Evolutionary conservation across 2,113 vertebrate species (phyloP), one percentile per base, ranked within the genome.

Genomic region (Saiga tatarica): DNA sequence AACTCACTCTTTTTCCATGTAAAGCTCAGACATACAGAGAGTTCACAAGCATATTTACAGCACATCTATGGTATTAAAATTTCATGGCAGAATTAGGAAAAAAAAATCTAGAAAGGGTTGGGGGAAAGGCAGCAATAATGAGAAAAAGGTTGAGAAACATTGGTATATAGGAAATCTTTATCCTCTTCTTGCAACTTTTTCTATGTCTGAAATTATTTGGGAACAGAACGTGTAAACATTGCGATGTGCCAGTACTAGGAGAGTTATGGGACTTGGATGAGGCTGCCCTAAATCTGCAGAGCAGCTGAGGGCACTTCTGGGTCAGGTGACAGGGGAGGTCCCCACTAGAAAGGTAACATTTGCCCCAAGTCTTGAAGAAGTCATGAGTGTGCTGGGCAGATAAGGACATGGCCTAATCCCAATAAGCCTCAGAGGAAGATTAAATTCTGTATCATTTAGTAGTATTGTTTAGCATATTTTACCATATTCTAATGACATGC

Each of bases 401-500:
- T 98, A 98, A 98, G 93, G 89, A 95, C 33, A 62, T 1, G 9
- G 57, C 50, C 83, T 97, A 91, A 97, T 97, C 95, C 93, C 12
- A 59, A 93, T 28, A 83, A 94, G 62, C 86, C 71, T 89, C 47
- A 26, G 45, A 94, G 39, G 79, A 81, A 90, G 52, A 98, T 98
- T 97, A 97, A 98, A 97, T 85, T 97, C 79, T 86, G 5, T 59
- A 94, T 95, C 83, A 85, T 95, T 93, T 96, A 84, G 86, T 94
- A 81, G 84, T 84, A 53, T 92, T 97, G 71, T 93, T 97, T 92
- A 93, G 94, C 97, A 97, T 98, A 97, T 98, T 97, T 98, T 97
- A 97, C 91, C 97, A 95, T 97, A 97, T 97, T 97, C 92, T 96
- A 97, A 97, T 95, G 87, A 97, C 91, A 98, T 97, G 47, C 67